Evolutionary conservation across 2,113 vertebrate species (phyloP), one percentile per base, ranked within the genome.

Genomic region (zebrafish (Danio rerio)): DNA sequence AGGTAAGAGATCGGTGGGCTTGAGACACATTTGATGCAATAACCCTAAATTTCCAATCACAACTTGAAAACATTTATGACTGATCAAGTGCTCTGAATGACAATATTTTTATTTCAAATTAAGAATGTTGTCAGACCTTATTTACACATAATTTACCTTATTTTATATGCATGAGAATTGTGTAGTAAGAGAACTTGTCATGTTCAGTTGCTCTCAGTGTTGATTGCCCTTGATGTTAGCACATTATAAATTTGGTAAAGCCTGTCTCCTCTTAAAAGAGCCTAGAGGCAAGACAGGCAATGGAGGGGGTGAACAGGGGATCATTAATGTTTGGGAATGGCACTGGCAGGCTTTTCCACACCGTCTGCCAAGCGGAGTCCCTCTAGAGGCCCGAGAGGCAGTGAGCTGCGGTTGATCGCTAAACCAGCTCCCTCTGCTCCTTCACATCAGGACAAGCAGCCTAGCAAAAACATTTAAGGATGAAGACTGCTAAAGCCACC

Each of bases 391-490:
- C 66, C 43, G 65, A 68, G 20, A 85, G 68, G 59, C 52, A 82
- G 68, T 73, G 11, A 58, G 18, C 63, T 79, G 71, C 50, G 56
- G 18, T 65, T 74, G 80, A 79, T 53, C 40, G n/a, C 68, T 82
- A 75, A 82, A 85, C 66, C 42, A 78, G 45, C 31, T 66, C 62
- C 53, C 80, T n/a, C 55, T 63, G 56, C 68, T 55, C 40, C 20
- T 55, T 42, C 49, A 62, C 58, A 73, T 74, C 76, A 71, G 63
- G 45, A 80, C 61, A 83, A 63, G 62, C 66, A 66, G 61, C 45
- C 53, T 21, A 49, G 80, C 66, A 82, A 85, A 78, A 82, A 50
- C n/a, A 42, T 82, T 68, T 55, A 74, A 65, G 47, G 81, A 82
- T 45, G 42, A 43, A 62, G 18, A 42, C 52, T 42, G 15, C 15